Evolutionary conservation across 2,113 vertebrate species (phyloP).

Genomic region (Dascyllus trimaculatus): DNA sequence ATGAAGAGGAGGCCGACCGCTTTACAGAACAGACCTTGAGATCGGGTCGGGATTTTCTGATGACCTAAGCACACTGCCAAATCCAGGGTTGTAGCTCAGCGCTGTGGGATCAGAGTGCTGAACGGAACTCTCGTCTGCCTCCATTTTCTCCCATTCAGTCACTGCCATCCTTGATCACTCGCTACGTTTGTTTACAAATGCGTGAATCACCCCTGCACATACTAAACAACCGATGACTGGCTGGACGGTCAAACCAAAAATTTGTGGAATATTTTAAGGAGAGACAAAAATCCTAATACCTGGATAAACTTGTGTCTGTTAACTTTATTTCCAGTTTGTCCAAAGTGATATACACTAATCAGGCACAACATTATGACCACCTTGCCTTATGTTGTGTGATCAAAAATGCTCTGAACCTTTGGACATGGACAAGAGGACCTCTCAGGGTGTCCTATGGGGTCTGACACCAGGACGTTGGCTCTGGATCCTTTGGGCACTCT

Average conservation of each 20-base stretch:
- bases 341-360: too few relatives aligned
- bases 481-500: too few relatives aligned
- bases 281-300: not conserved
- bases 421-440: too few relatives aligned
- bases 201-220: not conserved
- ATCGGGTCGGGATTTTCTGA: not conserved
- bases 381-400: too few relatives aligned
- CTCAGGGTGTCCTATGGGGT: too few relatives aligned
- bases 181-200: not conserved
- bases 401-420: too few relatives aligned
- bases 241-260: too few relatives aligned
- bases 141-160: slow-evolving; percentile 6
- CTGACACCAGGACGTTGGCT: too few relatives aligned
- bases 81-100: not conserved
- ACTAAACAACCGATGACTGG: too few relatives aligned
- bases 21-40: not conserved
- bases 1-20: not conserved
- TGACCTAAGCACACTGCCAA: slow-evolving; percentile 10
- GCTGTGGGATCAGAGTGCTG: slow-evolving; percentile 13
- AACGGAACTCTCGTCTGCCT: slow-evolving; percentile 2
- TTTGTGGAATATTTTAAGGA: too few relatives aligned
- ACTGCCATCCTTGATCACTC: slow-evolving; percentile 7
- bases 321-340: too few relatives aligned
- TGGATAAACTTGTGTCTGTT: not conserved
- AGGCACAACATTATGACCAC: too few relatives aligned